phyloP scores from a whole-genome alignment of 2,113 vertebrate genomes.

The Gymnobelideus leadbeateri region DNA sequence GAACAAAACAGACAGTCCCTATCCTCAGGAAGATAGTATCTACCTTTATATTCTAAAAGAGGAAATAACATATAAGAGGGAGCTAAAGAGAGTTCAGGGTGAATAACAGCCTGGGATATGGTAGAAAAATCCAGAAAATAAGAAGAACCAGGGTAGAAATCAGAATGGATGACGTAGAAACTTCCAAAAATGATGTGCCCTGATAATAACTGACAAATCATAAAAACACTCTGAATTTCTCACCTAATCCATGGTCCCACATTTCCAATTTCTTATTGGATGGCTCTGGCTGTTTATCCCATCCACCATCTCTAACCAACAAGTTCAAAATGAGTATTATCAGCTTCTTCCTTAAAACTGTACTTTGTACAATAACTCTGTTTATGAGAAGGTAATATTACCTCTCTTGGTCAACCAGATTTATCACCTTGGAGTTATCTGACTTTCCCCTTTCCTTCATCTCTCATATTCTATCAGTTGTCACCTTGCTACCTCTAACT shows the following conservation, averaged over 20 bases:
- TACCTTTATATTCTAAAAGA: not conserved
- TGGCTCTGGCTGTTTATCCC: not conserved
- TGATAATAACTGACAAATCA: not conserved
- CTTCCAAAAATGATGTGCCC: not conserved
- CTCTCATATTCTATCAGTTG: too few relatives aligned
- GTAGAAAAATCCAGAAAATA: not conserved
- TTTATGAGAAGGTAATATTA: not conserved
- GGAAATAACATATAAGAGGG: not conserved
- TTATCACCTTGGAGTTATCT: not conserved
- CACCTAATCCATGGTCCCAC: not conserved
- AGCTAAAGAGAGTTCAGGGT: too few relatives aligned
- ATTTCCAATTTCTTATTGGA: not conserved
- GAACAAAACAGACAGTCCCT: not conserved
- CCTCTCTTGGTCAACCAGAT: not conserved
- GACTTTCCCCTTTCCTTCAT: too few relatives aligned
- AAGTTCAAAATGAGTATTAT: not conserved
- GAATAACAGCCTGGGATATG: not conserved
- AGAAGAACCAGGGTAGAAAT: not conserved
- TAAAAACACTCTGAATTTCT: not conserved
- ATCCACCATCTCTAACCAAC: not conserved
- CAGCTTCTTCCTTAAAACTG: not conserved
- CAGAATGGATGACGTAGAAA: not conserved
- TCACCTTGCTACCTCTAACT: too few relatives aligned
- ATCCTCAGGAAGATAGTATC: not conserved
- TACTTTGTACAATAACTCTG: not conserved